Evolutionary conservation across 2,797 vertebrate species (phyloP).

Genomic region (Cheirogaleus major): DNA sequence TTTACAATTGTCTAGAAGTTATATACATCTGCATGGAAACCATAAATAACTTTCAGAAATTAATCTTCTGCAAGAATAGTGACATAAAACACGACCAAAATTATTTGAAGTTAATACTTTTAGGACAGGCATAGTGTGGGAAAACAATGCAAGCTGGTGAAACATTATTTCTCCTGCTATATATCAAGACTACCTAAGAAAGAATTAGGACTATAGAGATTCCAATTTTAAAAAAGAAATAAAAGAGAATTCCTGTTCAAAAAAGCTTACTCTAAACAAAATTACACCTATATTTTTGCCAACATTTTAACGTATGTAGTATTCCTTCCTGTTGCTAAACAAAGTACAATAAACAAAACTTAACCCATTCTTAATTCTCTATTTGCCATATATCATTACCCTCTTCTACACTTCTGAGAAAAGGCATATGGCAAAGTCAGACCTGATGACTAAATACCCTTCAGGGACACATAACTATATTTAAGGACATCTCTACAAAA

Average conservation of each 20-base stretch:
- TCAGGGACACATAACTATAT: background rate
- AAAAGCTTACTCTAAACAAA: background rate
- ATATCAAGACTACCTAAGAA: background rate
- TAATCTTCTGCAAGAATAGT: background rate
- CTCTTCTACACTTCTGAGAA: background rate
- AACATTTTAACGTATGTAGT: background rate
- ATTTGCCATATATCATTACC: background rate
- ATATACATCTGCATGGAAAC: background rate
- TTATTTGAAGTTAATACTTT: background rate
- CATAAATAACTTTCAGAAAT: background rate
- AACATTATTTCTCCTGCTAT: background rate
- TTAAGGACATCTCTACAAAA: background rate
- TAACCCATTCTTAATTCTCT: background rate
- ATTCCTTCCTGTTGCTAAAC: background rate
- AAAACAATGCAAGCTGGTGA: background rate
- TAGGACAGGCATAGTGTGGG: background rate
- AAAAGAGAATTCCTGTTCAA: background rate
- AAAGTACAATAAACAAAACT: background rate
- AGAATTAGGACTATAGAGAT: background rate
- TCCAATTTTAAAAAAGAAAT: background rate
- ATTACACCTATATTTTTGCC: background rate
- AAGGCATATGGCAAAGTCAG: background rate
- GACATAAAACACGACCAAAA: slow-evolving; percentile 16
- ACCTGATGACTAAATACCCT: background rate
- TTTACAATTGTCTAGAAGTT: background rate